phyloP scores from a whole-genome alignment of 2,113 vertebrate species.

The Forbesichthys agassizii region DNA sequence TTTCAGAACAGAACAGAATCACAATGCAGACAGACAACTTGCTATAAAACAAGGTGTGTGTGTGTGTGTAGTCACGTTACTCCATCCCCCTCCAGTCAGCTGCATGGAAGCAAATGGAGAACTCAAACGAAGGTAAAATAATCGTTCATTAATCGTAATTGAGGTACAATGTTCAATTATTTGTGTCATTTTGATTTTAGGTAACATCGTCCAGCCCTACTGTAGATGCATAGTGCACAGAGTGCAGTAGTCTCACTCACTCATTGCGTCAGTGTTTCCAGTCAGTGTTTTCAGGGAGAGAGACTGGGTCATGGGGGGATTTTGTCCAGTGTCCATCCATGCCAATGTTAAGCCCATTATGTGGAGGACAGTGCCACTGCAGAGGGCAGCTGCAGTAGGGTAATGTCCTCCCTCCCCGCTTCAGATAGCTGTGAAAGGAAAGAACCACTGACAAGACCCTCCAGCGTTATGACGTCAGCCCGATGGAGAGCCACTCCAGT shows the following conservation, averaged over 20 bases:
- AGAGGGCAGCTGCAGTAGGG: constrained; percentile 9
- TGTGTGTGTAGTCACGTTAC: too few species aligned
- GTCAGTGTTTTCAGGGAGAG: constrained; percentile 18
- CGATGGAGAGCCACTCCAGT: constrained; percentile 44
- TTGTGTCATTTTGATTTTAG: too few species aligned
- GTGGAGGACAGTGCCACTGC: constrained; percentile 12
- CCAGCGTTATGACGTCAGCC: constrained; percentile 33
- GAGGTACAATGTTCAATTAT: too few species aligned
- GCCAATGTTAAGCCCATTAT: constrained; percentile 39
- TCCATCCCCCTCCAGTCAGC: too few species aligned
- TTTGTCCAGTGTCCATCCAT: constrained; percentile 17
- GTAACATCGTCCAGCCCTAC: too few species aligned
- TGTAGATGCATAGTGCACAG: too few species aligned
- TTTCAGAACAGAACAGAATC: too few species aligned
- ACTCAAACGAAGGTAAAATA: too few species aligned
- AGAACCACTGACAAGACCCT: constrained; percentile 28
- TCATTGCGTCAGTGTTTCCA: constrained; percentile 18
- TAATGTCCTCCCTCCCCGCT: constrained; percentile 3
- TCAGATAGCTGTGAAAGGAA: constrained; percentile 21
- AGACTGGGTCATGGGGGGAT: constrained; percentile 25
- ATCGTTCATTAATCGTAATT: too few species aligned
- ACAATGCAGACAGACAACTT: too few species aligned
- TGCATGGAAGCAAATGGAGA: too few species aligned
- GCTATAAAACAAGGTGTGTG: too few species aligned
- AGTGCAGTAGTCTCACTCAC: constrained; percentile 5